phyloP scores from a whole-genome alignment of 2,888 invertebrate genomes.

The Polymixis flavicincta region DNA sequence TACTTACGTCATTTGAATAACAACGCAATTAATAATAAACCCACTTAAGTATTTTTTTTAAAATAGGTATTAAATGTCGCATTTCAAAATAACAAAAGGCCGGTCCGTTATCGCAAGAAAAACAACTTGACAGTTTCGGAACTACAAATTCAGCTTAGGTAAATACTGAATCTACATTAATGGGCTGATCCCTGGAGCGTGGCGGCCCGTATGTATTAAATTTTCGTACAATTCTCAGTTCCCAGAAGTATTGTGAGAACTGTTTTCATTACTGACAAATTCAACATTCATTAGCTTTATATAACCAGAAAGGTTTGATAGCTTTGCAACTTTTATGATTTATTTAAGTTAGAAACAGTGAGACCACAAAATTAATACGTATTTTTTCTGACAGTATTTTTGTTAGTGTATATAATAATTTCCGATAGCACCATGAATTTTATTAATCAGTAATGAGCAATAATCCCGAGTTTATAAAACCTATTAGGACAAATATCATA shows the following conservation, averaged over 20 bases:
- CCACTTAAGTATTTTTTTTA: neutral
- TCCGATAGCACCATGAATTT: neutral
- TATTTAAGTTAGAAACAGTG: neutral
- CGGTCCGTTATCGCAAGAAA: conserved; percentile 27
- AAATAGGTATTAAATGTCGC: conserved; percentile 16
- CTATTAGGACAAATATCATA: neutral
- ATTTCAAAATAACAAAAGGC: conserved; percentile 40
- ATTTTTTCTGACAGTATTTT: neutral
- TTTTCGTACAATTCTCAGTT: conserved; percentile 22
- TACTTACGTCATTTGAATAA: neutral
- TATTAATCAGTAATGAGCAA: neutral
- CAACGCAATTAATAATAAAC: neutral
- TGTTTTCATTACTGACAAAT: conserved; percentile 15
- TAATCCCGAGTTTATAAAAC: neutral
- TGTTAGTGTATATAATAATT: neutral
- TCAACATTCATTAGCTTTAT: conserved; percentile 5
- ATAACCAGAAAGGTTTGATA: neutral
- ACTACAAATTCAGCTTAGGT: conserved; percentile 43
- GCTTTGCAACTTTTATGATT: conserved; percentile 11
- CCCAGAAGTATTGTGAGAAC: conserved; percentile 18
- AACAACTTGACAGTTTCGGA: conserved; percentile 37
- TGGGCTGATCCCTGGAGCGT: conserved; percentile 47
- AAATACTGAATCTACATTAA: conserved; percentile 64
- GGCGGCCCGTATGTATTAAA: conserved; percentile 31
- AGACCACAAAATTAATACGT: neutral